phyloP scores from a whole-genome alignment of 2,888 invertebrate genomes.

The Hypercompe scribonia region DNA sequence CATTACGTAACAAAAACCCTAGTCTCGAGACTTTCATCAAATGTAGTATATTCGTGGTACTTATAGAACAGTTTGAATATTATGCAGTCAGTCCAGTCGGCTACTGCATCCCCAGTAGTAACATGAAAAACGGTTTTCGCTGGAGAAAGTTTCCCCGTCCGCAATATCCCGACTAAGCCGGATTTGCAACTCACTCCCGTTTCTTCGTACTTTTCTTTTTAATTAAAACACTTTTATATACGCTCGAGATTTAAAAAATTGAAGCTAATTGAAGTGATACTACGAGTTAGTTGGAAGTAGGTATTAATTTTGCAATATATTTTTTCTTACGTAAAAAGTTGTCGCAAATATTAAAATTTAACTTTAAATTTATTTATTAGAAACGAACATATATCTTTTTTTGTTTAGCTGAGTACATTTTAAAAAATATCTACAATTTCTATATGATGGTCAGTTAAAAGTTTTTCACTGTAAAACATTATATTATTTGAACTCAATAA shows the following conservation, averaged over 20 bases:
- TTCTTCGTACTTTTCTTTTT: constrained; percentile 74
- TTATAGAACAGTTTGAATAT: constrained; percentile 17
- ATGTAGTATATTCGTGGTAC: not conserved
- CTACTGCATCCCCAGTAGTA: constrained; percentile 52
- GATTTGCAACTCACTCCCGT: constrained; percentile 80
- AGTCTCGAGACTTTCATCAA: not conserved
- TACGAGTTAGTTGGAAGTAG: constrained; percentile 47
- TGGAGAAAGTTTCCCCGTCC: constrained; percentile 70
- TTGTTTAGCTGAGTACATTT: too few relatives aligned
- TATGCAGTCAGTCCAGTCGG: constrained; percentile 32
- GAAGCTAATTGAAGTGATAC: constrained; percentile 59
- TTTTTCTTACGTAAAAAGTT: constrained; percentile 39
- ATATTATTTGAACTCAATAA: too few relatives aligned
- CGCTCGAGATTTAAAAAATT: constrained; percentile 66
- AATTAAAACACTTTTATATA: constrained; percentile 80
- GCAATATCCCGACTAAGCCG: constrained; percentile 76
- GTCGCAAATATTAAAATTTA: constrained; percentile 34
- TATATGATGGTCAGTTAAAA: too few relatives aligned
- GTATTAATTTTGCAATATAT: constrained; percentile 47
- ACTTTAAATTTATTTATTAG: too few relatives aligned
- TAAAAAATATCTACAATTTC: too few relatives aligned
- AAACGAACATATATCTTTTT: too few relatives aligned
- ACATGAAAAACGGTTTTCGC: constrained; percentile 73
- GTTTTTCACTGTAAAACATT: too few relatives aligned
- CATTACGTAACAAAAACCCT: not conserved